A percentile compares a stretch with the other conserved stretches of the same genome.
phyloP scores from a whole-genome alignment of 1,140 invertebrate species.

The Conus ventricosus region DNA sequence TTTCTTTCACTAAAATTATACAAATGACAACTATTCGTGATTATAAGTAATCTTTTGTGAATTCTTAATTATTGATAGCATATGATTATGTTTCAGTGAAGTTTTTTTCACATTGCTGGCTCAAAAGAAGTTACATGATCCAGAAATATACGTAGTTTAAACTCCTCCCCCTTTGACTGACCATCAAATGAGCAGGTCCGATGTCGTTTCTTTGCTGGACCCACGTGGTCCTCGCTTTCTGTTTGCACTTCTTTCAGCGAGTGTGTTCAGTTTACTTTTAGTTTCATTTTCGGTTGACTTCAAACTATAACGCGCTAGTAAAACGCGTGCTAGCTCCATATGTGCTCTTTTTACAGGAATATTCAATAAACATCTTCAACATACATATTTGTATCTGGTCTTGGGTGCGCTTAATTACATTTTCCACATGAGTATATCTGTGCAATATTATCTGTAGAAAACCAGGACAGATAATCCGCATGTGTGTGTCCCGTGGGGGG shows the following conservation, averaged over 20 bases:
- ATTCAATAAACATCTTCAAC: too few relatives aligned
- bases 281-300: background rate
- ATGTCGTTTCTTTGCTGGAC: slow-evolving; percentile 2
- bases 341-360: too few relatives aligned
- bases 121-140: background rate
- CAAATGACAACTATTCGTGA: background rate
- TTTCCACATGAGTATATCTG: too few relatives aligned
- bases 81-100: background rate
- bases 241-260: background rate
- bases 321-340: too few relatives aligned
- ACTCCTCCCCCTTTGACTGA: background rate
- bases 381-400: too few relatives aligned
- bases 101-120: background rate
- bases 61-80: background rate
- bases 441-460: too few relatives aligned
- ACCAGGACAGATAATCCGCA: too few relatives aligned
- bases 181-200: background rate
- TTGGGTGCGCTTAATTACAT: too few relatives aligned
- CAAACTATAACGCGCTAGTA: too few relatives aligned
- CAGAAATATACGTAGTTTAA: background rate
- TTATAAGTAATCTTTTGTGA: background rate
- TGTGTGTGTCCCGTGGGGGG: too few relatives aligned
- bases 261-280: background rate
- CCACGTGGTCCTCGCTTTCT: slow-evolving; percentile 1
- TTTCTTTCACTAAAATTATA: background rate